These are phyloP conservation scores for Micromys minutus DNA, from an alignment of 2,113 vertebrate genomes.

Conservation along the genomic window DNA sequence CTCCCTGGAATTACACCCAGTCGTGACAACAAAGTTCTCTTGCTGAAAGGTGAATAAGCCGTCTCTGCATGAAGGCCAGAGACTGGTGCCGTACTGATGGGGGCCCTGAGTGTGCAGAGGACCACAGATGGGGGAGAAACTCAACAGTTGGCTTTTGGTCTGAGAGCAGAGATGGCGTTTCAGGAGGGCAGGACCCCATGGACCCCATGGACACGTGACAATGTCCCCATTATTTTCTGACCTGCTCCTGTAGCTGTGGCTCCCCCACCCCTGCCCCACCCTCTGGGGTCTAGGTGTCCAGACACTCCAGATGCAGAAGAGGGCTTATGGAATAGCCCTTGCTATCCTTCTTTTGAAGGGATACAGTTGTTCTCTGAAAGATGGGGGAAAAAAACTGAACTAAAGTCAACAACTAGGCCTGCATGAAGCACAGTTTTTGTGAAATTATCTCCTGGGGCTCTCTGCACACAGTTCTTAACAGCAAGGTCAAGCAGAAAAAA, in stretches of 20 bases:
- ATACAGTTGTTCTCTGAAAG: background rate
- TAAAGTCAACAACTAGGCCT: background rate
- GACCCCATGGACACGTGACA: too few species aligned
- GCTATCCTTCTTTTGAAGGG: background rate
- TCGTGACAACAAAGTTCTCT: background rate
- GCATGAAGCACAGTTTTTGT: too few species aligned
- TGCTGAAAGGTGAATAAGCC: background rate
- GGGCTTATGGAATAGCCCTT: background rate
- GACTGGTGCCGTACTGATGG: background rate
- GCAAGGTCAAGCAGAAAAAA: background rate
- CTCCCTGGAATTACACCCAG: background rate
- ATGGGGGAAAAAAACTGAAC: background rate
- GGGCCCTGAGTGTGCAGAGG: background rate
- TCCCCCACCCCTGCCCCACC: background rate
- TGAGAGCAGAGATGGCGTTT: background rate
- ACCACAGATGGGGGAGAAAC: background rate
- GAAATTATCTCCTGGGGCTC: background rate
- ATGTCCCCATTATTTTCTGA: background rate
- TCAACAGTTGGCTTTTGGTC: background rate
- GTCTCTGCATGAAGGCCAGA: background rate
- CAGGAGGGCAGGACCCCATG: background rate
- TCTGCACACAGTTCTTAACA: background rate
- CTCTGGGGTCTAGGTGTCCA: too few species aligned
- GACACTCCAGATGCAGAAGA: background rate
- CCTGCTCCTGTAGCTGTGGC: background rate